phyloP scores from a whole-genome alignment of 2,113 vertebrate genomes.

The Dromaius novaehollandiae region DNA sequence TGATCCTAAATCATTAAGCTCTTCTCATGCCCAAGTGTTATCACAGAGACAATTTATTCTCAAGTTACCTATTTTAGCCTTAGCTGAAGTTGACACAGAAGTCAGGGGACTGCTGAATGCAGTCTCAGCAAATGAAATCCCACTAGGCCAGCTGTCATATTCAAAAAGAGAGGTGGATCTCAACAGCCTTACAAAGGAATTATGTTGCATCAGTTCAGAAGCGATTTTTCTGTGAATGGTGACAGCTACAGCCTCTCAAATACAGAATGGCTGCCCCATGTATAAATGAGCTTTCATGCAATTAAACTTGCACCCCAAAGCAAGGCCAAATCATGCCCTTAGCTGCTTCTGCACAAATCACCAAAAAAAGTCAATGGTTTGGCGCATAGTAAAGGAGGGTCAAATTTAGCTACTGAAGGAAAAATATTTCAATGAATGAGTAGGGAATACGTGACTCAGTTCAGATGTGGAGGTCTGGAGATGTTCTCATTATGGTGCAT shows the following conservation, averaged over 20 bases:
- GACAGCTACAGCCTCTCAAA: neutral
- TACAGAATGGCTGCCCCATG: neutral
- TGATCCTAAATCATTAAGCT: neutral
- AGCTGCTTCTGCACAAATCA: neutral
- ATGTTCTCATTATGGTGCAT: neutral
- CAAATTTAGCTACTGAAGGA: neutral
- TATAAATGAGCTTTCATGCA: neutral
- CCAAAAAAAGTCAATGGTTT: neutral
- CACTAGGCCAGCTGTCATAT: neutral
- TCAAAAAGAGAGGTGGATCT: neutral
- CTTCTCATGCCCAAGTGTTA: neutral
- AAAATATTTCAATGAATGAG: neutral
- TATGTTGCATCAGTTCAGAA: neutral
- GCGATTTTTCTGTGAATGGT: neutral
- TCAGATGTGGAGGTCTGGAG: neutral
- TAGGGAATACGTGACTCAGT: neutral
- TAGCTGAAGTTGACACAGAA: neutral
- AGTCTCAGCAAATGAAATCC: neutral
- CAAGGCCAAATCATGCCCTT: neutral
- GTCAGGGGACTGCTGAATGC: neutral
- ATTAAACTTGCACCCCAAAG: neutral
- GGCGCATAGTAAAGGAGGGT: rapidly evolving
- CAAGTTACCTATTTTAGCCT: rapidly evolving
- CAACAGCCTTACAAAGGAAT: neutral
- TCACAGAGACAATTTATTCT: neutral